phyloP scores from a whole-genome alignment of 2,888 invertebrate species.

The Adelognathus sp. region DNA sequence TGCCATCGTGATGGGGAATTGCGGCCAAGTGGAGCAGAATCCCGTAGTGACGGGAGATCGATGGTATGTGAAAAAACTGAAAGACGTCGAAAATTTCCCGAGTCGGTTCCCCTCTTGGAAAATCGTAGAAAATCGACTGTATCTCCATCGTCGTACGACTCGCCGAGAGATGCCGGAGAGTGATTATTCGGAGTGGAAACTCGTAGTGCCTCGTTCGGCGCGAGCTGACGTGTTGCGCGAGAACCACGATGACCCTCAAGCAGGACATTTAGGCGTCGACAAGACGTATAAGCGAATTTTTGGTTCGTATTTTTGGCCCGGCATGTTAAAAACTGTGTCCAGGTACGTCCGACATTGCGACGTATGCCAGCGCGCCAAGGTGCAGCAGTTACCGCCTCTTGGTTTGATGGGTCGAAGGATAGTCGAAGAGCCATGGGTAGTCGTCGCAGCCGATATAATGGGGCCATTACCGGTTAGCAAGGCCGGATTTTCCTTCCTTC shows the following conservation, averaged over 20 bases:
- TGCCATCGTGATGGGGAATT: not conserved
- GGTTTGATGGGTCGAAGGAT: constrained; percentile 42
- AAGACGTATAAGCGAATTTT: constrained; percentile 54
- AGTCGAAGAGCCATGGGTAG: constrained; percentile 51
- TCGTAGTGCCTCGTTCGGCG: constrained; percentile 27
- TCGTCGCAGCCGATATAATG: constrained; percentile 56
- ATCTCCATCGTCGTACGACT: not conserved
- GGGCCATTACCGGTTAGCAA: constrained; percentile 56
- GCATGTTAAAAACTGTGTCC: constrained; percentile 47
- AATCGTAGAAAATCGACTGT: constrained; percentile 6
- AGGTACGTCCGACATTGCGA: constrained; percentile 50
- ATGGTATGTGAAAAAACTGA: not conserved
- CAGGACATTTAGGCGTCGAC: constrained; percentile 56
- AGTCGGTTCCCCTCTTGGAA: constrained; percentile 33
- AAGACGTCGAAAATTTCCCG: not conserved
- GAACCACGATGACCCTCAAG: constrained; percentile 34
- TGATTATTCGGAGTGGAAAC: constrained; percentile 37
- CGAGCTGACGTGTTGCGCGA: constrained; percentile 1
- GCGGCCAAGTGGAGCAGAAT: not conserved
- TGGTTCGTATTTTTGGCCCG: constrained; percentile 61
- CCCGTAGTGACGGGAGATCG: not conserved
- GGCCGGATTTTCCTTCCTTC: constrained; percentile 40
- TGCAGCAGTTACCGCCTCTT: not conserved
- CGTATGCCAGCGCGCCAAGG: constrained; percentile 54
- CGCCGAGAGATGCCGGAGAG: not conserved